Evolutionary conservation across 2,888 invertebrate genomes (phyloP), one percentile per base, ranked within the genome.

Genomic region (Bhutanitis thaidina): DNA sequence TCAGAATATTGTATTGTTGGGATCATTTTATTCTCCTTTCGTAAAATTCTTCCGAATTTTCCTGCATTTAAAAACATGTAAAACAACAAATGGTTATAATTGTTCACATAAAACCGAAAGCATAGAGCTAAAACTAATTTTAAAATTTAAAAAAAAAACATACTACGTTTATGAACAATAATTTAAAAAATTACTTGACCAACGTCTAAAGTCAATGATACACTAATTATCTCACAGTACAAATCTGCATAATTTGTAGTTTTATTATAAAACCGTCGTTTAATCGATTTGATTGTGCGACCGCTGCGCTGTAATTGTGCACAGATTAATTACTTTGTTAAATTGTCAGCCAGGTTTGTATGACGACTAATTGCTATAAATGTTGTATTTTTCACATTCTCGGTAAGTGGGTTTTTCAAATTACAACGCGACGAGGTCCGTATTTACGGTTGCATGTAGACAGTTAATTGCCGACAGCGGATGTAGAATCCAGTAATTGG

Each of bases 381-480:
- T 75, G 79, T 67, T 76, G 78, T 83, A 74, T 80, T 84, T 85
- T 86, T 82, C 73, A 80, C 73, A 77, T 84, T 81, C 77, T 72
- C 69, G 55, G 74, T 78, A 79, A 83, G 76, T 81, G 79, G 78
- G 71, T 77, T 85, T 64, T 83, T 79, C 70, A 81, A 84, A 85
- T 78, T 71, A 74, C 69, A 69, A 73, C 69, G 71, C 77, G 69
- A 77, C 74, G 77, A 74, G 75, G 77, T 83, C 77, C 76, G 71
- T 81, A 77, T 86, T 82, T 84, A 85, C 84, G 83, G 83, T 82
- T 85, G 84, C 84, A 77, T 78, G 83, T 78, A 77, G 59, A 83
- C 74, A 67, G 75, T 80, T 87, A 86, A 87, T 87, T 85, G 79
- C 80, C 59, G 67, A 64, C 69, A 74, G 71, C 77, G 81, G 81